These are phyloP conservation scores for Drosophila miranda DNA, from an alignment of 1,140 invertebrate species.

Conservation along the genomic window DNA sequence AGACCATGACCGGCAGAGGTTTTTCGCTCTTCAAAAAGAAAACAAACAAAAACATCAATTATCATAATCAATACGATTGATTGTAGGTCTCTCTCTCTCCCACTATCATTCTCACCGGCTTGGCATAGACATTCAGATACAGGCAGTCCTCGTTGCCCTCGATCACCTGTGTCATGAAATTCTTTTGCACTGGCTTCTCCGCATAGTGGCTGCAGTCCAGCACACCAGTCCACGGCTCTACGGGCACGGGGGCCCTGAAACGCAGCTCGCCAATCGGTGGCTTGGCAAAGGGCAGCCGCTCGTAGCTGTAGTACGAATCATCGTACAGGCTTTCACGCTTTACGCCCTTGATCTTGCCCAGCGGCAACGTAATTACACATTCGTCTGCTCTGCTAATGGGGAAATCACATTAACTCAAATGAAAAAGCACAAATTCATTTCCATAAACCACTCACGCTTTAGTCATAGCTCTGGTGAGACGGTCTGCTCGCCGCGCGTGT, in stretches of 20 bases:
- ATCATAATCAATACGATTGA: slow-evolving; percentile 6
- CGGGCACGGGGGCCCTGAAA: slow-evolving; percentile 83
- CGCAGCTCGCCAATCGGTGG: slow-evolving; percentile 87
- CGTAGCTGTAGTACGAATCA: slow-evolving; percentile 82
- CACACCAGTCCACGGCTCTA: slow-evolving; percentile 62
- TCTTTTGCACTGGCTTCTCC: slow-evolving; percentile 62
- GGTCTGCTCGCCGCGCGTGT: slow-evolving; percentile 10
- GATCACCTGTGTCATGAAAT: slow-evolving; percentile 34
- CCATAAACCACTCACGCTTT: slow-evolving; percentile 21
- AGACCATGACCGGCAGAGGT: slow-evolving; percentile 86
- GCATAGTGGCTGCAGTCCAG: slow-evolving; percentile 56
- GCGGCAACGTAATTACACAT: slow-evolving; percentile 46
- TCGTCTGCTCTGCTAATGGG: slow-evolving; percentile 18
- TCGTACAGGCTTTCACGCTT: slow-evolving; percentile 58
- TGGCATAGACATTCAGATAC: slow-evolving; percentile 77
- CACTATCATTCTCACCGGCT: slow-evolving; percentile 50
- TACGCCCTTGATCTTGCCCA: slow-evolving; percentile 63
- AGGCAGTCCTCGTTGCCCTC: slow-evolving; percentile 83
- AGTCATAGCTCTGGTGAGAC: slow-evolving; percentile 30
- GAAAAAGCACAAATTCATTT: not conserved
- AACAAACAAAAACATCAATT: slow-evolving; percentile 12
- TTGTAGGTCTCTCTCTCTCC: not conserved
- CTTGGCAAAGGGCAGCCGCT: slow-evolving; percentile 88
- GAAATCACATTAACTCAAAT: slow-evolving; percentile 3
- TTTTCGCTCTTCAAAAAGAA: slow-evolving; percentile 40